phyloP scores from a whole-genome alignment of 2,888 invertebrate genomes.

The Baccha elongata region DNA sequence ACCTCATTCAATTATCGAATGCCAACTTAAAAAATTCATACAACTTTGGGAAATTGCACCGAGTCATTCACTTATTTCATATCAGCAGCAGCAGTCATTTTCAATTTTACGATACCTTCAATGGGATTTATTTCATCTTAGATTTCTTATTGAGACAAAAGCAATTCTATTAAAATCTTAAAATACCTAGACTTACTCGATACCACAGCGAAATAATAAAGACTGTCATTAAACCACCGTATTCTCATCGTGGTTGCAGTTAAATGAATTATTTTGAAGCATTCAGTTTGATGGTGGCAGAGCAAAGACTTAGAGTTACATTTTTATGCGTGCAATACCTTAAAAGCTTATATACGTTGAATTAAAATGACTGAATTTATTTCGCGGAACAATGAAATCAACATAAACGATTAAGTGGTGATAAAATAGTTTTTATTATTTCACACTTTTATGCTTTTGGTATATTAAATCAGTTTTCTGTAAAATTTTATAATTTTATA shows the following conservation, averaged over 20 bases:
- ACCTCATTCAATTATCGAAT: too few species aligned
- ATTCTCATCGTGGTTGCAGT: slow-evolving; percentile 15
- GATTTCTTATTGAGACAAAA: slow-evolving; percentile 3
- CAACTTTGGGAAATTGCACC: not conserved
- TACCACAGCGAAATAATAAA: slow-evolving; percentile 5
- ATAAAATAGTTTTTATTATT: not conserved
- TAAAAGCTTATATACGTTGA: not conserved
- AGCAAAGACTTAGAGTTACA: not conserved
- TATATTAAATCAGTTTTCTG: not conserved
- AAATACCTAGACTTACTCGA: not conserved
- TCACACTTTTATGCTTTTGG: too few species aligned
- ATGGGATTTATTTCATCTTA: slow-evolving; percentile 16
- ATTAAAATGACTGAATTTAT: not conserved
- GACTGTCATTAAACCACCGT: slow-evolving; percentile 29
- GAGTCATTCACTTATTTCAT: not conserved
- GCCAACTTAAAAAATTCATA: not conserved
- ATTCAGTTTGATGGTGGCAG: not conserved
- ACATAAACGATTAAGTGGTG: not conserved
- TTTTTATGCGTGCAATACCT: not conserved
- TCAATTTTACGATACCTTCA: not conserved
- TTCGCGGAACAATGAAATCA: not conserved
- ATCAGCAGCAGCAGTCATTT: not conserved
- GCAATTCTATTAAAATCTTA: not conserved
- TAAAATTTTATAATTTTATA: too few species aligned
- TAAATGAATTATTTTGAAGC: slow-evolving; percentile 4